Base-by-base conservation (phyloP, 1,140 invertebrate species). In the Helicoverpa zea region DNA sequence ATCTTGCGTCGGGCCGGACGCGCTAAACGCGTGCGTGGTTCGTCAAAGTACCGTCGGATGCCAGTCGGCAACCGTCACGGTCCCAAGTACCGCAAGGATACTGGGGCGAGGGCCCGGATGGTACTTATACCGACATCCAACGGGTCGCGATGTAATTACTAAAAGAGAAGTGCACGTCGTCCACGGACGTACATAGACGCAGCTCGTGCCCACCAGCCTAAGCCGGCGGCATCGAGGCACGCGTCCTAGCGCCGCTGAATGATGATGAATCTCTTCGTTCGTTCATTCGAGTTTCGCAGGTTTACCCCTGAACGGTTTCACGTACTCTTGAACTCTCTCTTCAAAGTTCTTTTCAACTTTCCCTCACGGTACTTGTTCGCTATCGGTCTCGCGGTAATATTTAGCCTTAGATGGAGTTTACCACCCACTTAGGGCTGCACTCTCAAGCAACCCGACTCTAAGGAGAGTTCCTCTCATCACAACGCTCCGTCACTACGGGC, bases 341-440 rank as follows among this genome's bases (percentile, higher is more conserved):
- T 97, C 97, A 98, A 97, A 97, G 97, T 97, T 96, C 97, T 97
- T 98, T 97, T 97, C 97, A 98, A 97, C 97, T 98, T 98, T 98
- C 97, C 97, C 97, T 98, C 97, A 97, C 97, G 96, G 97, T 98
- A 98, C 97, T 98, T 97, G 97, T 98, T 97, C 96, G 96, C 97
- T 98, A 97, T 98, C 97, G 97, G 97, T 97, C 97, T 97, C 97
- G 95, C 96, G 96, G 95, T 94, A 83, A 96, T 98, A 98, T 98
- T 98, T 98, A 98, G 97, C 97, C 96, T 98, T 98, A 97, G 97
- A 97, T 97, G 97, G 96, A 97, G 96, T 97, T 97, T 97, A 97
- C 97, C 97, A 97, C 97, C 96, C 95, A 92, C 96, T 98, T 97
- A 96, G 97, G 96, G 97, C 97, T 97, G 97, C 97, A 97, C 95